Evolutionary conservation across 2,113 vertebrate genomes (phyloP).

Genomic region (Neoarius graeffei): DNA sequence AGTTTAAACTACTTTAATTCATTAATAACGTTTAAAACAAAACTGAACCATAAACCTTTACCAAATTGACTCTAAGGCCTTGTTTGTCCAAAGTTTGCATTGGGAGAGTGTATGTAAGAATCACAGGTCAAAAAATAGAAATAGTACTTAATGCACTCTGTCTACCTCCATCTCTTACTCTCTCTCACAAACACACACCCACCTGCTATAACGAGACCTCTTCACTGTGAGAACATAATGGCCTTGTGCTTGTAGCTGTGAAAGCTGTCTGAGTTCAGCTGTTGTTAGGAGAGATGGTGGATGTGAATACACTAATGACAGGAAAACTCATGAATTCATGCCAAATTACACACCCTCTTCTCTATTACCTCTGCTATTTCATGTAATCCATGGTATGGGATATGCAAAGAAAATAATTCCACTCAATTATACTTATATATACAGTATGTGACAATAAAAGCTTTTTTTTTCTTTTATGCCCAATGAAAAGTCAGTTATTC

Average conservation of each 20-base stretch:
- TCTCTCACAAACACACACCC: slow-evolving; percentile 31
- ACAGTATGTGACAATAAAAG: background rate
- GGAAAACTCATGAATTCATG: slow-evolving; percentile 16
- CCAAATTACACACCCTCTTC: slow-evolving; percentile 18
- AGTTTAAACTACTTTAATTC: background rate
- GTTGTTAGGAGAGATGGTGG: slow-evolving; percentile 36
- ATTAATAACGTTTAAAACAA: background rate
- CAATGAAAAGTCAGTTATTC: background rate
- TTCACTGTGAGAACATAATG: slow-evolving; percentile 44
- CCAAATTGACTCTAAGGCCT: background rate
- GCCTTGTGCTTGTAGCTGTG: slow-evolving; percentile 41
- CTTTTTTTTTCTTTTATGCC: background rate
- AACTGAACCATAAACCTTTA: background rate
- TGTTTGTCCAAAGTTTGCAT: background rate
- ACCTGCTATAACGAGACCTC: slow-evolving; percentile 46
- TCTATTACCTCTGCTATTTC: slow-evolving; percentile 15
- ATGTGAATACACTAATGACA: slow-evolving; percentile 38
- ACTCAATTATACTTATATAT: background rate
- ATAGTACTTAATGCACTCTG: slow-evolving; percentile 27
- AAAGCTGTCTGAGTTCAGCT: slow-evolving; percentile 42
- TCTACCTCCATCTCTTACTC: background rate
- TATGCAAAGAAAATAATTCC: background rate
- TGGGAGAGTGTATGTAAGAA: background rate
- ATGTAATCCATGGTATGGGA: background rate
- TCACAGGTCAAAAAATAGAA: slow-evolving; percentile 30